phyloP scores from a whole-genome alignment of 2,113 vertebrate species.

The Suncus etruscus region DNA sequence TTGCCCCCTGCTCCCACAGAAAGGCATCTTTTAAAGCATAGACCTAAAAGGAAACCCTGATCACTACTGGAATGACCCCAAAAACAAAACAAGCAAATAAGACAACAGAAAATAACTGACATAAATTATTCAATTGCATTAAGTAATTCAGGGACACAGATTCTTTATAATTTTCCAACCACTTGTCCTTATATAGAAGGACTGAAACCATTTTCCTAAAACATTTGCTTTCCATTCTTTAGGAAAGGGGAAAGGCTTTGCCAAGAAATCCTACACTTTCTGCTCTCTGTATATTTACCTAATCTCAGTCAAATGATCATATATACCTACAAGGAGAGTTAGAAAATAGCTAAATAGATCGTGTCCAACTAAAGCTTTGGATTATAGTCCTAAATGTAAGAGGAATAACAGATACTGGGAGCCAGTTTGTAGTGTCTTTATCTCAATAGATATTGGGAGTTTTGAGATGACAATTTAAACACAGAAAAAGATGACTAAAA shows the following conservation, averaged over 20 bases:
- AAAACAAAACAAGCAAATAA: background rate
- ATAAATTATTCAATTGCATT: background rate
- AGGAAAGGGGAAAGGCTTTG: background rate
- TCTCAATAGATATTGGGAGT: background rate
- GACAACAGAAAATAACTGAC: too few relatives aligned
- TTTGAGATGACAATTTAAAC: conserved; percentile 26
- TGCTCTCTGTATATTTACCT: background rate
- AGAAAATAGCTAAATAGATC: conserved; percentile 13
- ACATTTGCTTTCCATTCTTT: background rate
- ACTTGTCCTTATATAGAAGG: conserved; percentile 25
- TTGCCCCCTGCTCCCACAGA: too few relatives aligned
- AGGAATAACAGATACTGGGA: background rate
- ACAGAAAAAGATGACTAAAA: background rate
- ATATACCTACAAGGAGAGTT: background rate
- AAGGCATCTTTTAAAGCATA: too few relatives aligned
- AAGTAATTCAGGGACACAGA: background rate
- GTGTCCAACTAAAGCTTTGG: background rate
- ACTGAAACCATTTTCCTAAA: conserved; percentile 3
- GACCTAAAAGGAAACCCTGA: too few relatives aligned
- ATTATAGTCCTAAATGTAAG: background rate
- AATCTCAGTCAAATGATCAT: background rate
- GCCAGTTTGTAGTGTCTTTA: background rate
- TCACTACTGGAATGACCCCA: too few relatives aligned
- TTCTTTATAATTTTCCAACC: conserved; percentile 1
- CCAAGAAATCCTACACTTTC: background rate